phyloP scores from a whole-genome alignment of 1,140 invertebrate genomes.

The Teleogryllus occipitalis region DNA sequence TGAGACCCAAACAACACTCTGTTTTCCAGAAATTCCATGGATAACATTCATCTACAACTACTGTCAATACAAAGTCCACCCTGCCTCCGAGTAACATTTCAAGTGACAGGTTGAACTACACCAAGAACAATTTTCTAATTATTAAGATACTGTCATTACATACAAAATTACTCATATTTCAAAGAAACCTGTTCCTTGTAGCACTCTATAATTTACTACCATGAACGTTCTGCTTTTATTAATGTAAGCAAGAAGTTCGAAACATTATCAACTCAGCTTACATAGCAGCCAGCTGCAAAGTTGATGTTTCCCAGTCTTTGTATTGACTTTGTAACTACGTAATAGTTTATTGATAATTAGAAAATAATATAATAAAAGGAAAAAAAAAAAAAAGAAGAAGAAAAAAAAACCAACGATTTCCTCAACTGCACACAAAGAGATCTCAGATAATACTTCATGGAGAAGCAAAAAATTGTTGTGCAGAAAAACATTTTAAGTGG shows the following conservation, averaged over 20 bases:
- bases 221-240: background rate
- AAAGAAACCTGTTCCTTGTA: background rate
- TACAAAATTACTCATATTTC: constrained; percentile 1
- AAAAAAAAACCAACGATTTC: no score
- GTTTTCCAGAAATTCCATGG: background rate
- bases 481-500: no score
- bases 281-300: background rate
- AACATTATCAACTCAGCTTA: background rate
- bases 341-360: no score
- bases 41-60: background rate
- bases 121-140: background rate
- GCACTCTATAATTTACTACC: background rate
- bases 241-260: background rate
- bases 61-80: background rate
- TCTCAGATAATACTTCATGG: no score
- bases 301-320: background rate
- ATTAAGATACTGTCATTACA: background rate
- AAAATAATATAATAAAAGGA: no score
- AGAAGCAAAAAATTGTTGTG: no score
- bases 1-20: background rate
- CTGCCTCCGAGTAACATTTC: background rate
- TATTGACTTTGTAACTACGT: background rate
- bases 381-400: no score
- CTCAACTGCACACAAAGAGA: no score
- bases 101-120: background rate